Percentiles rank a stretch among this genome's conserved stretches.
Conservation (phyloP, 2,888 invertebrate species). For the Sinelater perroti region DNA sequence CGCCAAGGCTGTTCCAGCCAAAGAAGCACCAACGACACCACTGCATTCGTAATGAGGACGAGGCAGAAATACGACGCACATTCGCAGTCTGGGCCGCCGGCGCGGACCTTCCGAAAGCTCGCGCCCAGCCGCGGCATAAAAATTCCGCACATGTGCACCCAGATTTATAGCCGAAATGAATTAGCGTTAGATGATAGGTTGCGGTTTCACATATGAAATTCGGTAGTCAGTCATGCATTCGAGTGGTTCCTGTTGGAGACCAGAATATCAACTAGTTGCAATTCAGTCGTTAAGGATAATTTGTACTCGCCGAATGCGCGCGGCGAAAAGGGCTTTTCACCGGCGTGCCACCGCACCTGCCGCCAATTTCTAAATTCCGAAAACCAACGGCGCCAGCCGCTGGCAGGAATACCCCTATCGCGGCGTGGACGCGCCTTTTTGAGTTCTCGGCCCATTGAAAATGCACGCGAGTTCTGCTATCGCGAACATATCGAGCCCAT, state of each 20-base stretch:
- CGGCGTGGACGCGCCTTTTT: too few relatives aligned
- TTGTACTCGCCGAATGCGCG: constrained; percentile 14
- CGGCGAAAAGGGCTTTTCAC: not conserved
- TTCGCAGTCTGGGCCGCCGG: constrained; percentile 18
- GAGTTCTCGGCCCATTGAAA: constrained; percentile 33
- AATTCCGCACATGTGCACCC: constrained; percentile 26
- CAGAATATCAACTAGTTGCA: constrained; percentile 27
- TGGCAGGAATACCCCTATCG: too few relatives aligned
- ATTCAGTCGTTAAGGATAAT: constrained; percentile 18
- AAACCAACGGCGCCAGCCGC: too few relatives aligned
- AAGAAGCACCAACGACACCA: constrained; percentile 45
- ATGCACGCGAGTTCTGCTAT: constrained; percentile 33
- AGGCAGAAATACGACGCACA: constrained; percentile 23
- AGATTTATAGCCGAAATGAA: constrained; percentile 38
- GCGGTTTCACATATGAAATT: constrained; percentile 43
- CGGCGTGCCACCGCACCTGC: not conserved
- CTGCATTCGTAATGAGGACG: constrained; percentile 42
- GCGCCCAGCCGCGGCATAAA: too few relatives aligned
- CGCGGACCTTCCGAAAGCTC: too few relatives aligned
- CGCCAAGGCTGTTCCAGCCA: constrained; percentile 45
- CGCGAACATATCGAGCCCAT: constrained; percentile 36
- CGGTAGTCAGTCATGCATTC: constrained; percentile 36
- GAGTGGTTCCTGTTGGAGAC: constrained; percentile 31
- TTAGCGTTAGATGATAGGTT: constrained; percentile 41
- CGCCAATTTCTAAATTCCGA: too few relatives aligned